phyloP scores from a whole-genome alignment of 2,797 vertebrate species.

The Meriones psammophilus region DNA sequence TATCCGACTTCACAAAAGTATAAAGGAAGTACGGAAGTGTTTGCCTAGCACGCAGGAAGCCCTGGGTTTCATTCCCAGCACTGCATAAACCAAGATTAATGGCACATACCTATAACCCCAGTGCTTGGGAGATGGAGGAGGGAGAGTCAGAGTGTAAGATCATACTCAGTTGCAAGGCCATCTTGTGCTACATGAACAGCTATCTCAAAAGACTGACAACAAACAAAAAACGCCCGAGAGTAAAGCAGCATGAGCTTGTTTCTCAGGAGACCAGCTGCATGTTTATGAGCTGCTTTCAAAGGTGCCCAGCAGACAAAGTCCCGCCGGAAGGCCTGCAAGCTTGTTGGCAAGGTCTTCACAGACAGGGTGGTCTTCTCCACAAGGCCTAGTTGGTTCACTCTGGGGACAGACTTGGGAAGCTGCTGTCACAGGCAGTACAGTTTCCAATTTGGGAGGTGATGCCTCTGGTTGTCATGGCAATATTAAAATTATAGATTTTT shows the following conservation, averaged over 20 bases:
- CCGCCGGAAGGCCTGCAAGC: not conserved
- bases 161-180: not conserved
- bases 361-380: not conserved
- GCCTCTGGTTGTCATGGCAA: slow-evolving; percentile 31
- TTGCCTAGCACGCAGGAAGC: too few species aligned
- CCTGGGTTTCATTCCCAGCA: not conserved
- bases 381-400: not conserved
- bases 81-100: not conserved
- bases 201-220: not conserved
- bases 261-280: not conserved
- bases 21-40: not conserved
- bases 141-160: not conserved
- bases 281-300: not conserved
- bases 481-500: slow-evolving; percentile 16
- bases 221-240: not conserved
- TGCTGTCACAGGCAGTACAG: not conserved
- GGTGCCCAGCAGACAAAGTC: not conserved
- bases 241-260: not conserved
- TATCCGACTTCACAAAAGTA: slow-evolving; percentile 40
- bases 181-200: not conserved
- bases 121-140: not conserved
- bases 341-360: not conserved
- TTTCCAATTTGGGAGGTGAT: slow-evolving; percentile 27
- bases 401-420: not conserved
- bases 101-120: too few species aligned